Percentiles rank a stretch among this genome's conserved stretches.
phyloP scores from a whole-genome alignment of 2,888 invertebrate genomes.

The Pristionchus arcanus region DNA sequence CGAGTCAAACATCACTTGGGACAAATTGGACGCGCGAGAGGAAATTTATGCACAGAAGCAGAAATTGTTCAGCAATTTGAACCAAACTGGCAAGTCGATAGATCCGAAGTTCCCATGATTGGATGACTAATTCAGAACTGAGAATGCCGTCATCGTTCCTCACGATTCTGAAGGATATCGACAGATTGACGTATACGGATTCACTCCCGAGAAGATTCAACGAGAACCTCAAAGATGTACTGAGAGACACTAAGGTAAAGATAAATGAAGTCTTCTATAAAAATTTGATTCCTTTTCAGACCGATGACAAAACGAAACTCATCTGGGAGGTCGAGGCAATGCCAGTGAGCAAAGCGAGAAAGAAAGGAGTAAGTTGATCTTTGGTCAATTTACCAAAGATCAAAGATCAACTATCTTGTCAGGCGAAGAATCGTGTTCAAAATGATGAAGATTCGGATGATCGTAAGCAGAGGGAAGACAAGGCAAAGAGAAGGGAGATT shows the following conservation, averaged over 20 bases:
- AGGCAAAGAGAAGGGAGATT: not conserved
- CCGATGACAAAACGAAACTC: not conserved
- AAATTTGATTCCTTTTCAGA: not conserved
- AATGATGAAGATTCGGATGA: not conserved
- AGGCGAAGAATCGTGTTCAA: not conserved
- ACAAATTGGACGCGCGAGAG: not conserved
- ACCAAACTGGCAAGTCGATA: not conserved
- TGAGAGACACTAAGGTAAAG: not conserved
- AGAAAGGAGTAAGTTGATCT: constrained; percentile 37
- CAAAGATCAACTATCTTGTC: not conserved
- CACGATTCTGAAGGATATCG: not conserved
- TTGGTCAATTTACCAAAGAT: not conserved
- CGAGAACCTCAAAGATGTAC: not conserved
- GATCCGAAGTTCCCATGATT: not conserved
- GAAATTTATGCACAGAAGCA: not conserved
- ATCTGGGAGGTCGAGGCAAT: not conserved
- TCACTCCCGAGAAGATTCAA: not conserved
- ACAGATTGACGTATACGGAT: not conserved
- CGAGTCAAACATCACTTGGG: not conserved
- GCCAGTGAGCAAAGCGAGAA: not conserved
- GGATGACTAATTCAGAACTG: not conserved
- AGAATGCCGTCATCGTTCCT: not conserved
- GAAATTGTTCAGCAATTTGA: not conserved
- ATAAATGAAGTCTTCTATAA: not conserved
- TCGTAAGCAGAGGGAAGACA: not conserved